Evolutionary conservation across 2,113 vertebrate genomes (phyloP), one percentile per base, ranked within the genome.

Genomic region (Psephotus haematonotus): DNA sequence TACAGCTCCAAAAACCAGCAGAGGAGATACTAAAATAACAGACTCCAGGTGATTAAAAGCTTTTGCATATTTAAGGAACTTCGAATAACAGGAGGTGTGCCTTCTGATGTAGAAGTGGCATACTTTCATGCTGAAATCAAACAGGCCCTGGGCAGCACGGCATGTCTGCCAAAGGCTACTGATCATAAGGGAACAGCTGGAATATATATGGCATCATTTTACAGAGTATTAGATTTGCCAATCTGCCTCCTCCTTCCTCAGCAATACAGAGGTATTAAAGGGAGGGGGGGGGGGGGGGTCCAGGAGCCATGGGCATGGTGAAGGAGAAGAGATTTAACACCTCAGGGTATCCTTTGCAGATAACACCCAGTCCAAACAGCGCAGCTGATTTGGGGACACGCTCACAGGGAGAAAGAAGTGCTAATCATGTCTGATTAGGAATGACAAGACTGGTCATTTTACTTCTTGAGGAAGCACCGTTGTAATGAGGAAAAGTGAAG

Each of bases 1-100:
- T 62, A 50, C 31, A 78, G 83, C 37, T 85, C 75, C 28, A 25
- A 69, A 75, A 89, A 69, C 22, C 52, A 44, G 24, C 84, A 83
- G 76, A 65, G 25, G 71, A 92, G 43, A 29, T n/a, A 80, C 70
- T 88, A 60, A 93, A 93, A 69, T 60, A 94, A 69, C 37, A 72
- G 44, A 22, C 78, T 86, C 27, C 63, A 85, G 72, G 62, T 78
- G 92, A 91, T 92, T 82, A 86, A 94, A 94, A 86, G 33, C 86
- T 88, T 53, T 79, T n/a, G 43, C 31, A 20, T 35, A 70, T 79
- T 78, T 87, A 67, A 91, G 75, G 78, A 93, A 39, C 57, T 88
- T 60, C 41, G 87, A 90, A 84, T 86, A 92, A 91, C 92, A 79
- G 43, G 57, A 82, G 70, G 35, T 69, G 75, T 80, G 78, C 47